Percentiles rank a stretch among this genome's conserved stretches.
These are phyloP conservation scores for Ochropleura leucogaster DNA, from an alignment of 2,888 invertebrate genomes.

Conservation along the genomic window DNA sequence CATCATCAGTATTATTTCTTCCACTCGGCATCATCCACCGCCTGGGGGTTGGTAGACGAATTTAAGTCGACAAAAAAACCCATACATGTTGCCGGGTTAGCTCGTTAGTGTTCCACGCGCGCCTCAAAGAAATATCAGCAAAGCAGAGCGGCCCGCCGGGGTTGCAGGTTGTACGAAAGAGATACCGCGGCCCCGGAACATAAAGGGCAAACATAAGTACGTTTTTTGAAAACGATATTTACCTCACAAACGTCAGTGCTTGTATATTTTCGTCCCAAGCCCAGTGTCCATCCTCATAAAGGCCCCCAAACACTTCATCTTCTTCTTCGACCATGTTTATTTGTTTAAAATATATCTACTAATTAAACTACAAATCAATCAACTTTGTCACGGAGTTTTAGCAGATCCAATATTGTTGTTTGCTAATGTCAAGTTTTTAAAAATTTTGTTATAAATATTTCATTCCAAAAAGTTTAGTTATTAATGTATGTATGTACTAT, in stretches of 20 bases:
- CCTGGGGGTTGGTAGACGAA: background rate
- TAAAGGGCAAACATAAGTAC: too few species aligned
- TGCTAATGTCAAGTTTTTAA: background rate
- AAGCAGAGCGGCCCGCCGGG: too few species aligned
- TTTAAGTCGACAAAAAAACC: background rate
- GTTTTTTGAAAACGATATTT: background rate
- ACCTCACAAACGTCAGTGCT: constrained; percentile 82
- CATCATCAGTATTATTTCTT: background rate
- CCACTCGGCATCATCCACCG: too few species aligned
- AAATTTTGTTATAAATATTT: background rate
- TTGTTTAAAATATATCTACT: background rate
- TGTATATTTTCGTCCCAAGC: constrained; percentile 83
- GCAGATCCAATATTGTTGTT: background rate
- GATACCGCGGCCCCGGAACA: too few species aligned
- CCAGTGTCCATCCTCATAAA: constrained; percentile 89
- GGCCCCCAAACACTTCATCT: constrained; percentile 81
- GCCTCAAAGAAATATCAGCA: too few species aligned
- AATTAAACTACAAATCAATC: background rate
- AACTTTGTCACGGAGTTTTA: background rate
- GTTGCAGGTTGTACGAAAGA: too few species aligned
- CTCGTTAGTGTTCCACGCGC: too few species aligned
- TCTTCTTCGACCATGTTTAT: constrained; percentile 73
- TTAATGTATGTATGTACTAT: background rate
- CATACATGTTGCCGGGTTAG: too few species aligned
- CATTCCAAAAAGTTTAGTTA: constrained; percentile 26